Conservation (phyloP, 2,797 vertebrate genomes). For the Trichosurus vulpecula region DNA sequence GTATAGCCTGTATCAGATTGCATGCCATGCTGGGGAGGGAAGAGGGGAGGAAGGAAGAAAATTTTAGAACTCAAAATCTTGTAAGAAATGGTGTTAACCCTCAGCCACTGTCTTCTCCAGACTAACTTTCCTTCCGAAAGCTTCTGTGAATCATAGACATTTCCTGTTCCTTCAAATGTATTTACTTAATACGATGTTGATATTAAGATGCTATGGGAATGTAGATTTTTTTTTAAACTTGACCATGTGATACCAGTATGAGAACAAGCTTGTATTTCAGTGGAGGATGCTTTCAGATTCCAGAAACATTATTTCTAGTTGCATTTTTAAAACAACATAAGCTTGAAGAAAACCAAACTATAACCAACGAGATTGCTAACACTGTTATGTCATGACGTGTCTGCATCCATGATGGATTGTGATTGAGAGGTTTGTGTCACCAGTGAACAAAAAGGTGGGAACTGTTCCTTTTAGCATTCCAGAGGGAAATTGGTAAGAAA, state of each 20-base stretch:
- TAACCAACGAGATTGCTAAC: conserved; percentile 84
- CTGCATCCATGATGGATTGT: background rate
- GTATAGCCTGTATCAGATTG: background rate
- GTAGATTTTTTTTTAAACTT: conserved; percentile 64
- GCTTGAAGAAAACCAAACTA: conserved; percentile 75
- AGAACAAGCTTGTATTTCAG: conserved; percentile 58
- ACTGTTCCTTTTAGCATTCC: background rate
- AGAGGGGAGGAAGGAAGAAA: no score
- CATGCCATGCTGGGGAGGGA: no score
- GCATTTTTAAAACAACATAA: conserved; percentile 79
- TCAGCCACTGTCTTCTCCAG: background rate
- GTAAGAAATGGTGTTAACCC: background rate
- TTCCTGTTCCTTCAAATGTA: conserved; percentile 71
- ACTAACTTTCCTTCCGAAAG: background rate
- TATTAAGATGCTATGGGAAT: conserved; percentile 74
- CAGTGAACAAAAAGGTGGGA: background rate
- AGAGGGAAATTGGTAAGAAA: background rate
- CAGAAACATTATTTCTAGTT: conserved; percentile 79
- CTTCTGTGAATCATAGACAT: background rate
- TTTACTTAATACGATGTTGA: conserved; percentile 83
- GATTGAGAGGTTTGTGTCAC: background rate
- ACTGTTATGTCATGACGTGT: conserved; percentile 15
- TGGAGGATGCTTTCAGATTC: conserved; percentile 79
- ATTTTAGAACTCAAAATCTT: background rate
- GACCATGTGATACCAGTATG: conserved; percentile 69